Evolutionary conservation across 2,888 invertebrate species (phyloP).

Genomic region (Galerucella nymphaeae): DNA sequence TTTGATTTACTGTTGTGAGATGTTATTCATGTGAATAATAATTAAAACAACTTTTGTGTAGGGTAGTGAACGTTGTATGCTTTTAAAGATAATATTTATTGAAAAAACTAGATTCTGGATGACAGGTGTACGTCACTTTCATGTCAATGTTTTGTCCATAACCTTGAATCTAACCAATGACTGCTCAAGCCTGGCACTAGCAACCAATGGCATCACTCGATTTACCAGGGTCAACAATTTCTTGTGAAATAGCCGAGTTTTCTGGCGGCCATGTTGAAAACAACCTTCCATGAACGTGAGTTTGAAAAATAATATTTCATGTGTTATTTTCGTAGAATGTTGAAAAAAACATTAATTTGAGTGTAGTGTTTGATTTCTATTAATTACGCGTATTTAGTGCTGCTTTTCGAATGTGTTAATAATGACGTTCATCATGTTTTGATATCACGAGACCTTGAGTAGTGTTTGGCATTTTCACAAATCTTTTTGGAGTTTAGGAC

Average conservation of each 20-base stretch:
- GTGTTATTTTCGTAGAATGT: conserved; percentile 54
- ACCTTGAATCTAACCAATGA: conserved; percentile 66
- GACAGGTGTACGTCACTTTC: conserved; percentile 61
- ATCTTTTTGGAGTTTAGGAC: conserved; percentile 58
- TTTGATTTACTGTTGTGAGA: background rate
- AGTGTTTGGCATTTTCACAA: conserved; percentile 61
- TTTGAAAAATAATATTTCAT: conserved; percentile 61
- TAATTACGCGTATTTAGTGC: conserved; percentile 51
- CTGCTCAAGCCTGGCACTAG: conserved; percentile 56
- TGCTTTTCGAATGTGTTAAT: conserved; percentile 50
- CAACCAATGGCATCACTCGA: conserved; percentile 61
- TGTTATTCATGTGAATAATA: no score
- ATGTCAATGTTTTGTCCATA: conserved; percentile 65
- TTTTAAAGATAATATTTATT: conserved; percentile 7
- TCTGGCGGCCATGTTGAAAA: conserved; percentile 68
- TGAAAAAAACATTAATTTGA: conserved; percentile 44
- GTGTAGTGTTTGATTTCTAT: conserved; percentile 51
- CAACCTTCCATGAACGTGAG: conserved; percentile 65
- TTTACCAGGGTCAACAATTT: conserved; percentile 67
- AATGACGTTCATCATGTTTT: conserved; percentile 59
- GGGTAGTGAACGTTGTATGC: background rate
- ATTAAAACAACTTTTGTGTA: background rate
- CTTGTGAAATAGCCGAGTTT: conserved; percentile 66
- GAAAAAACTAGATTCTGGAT: conserved; percentile 41
- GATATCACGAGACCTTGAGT: conserved; percentile 63